Evolutionary conservation across 2,113 vertebrate species (phyloP).

Genomic region (Rhabdornis inornatus): DNA sequence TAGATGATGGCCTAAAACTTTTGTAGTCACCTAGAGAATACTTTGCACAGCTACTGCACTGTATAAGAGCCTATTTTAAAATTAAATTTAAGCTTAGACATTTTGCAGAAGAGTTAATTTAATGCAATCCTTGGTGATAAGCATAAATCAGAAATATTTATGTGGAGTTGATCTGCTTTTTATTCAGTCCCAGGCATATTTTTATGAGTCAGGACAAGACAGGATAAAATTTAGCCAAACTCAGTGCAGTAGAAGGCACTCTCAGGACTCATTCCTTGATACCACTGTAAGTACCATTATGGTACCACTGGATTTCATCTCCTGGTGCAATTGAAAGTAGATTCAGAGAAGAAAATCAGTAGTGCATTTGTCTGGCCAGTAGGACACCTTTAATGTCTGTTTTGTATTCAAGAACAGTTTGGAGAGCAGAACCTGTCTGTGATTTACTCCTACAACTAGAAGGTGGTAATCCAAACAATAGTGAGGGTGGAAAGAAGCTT

Average conservation of each 20-base stretch:
- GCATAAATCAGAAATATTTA: neutral
- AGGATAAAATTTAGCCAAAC: neutral
- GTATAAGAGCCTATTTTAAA: neutral
- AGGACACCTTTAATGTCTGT: neutral
- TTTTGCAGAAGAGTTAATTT: neutral
- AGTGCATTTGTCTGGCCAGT: neutral
- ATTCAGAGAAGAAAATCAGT: neutral
- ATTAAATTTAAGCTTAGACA: neutral
- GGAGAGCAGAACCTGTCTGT: neutral
- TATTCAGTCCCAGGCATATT: neutral
- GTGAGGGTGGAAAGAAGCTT: neutral
- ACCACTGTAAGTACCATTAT: neutral
- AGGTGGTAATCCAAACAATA: neutral
- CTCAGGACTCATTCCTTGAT: neutral
- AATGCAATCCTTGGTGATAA: neutral
- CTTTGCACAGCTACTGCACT: neutral
- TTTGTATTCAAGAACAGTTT: neutral
- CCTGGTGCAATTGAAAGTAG: neutral
- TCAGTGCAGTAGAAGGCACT: neutral
- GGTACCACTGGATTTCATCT: neutral
- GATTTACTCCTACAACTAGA: fast-evolving
- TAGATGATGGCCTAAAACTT: neutral
- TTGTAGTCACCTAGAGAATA: neutral
- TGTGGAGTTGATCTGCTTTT: neutral
- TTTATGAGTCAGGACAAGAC: neutral